Base-by-base conservation (phyloP, 1,140 invertebrate genomes). In the Macrobrachium nipponense region DNA sequence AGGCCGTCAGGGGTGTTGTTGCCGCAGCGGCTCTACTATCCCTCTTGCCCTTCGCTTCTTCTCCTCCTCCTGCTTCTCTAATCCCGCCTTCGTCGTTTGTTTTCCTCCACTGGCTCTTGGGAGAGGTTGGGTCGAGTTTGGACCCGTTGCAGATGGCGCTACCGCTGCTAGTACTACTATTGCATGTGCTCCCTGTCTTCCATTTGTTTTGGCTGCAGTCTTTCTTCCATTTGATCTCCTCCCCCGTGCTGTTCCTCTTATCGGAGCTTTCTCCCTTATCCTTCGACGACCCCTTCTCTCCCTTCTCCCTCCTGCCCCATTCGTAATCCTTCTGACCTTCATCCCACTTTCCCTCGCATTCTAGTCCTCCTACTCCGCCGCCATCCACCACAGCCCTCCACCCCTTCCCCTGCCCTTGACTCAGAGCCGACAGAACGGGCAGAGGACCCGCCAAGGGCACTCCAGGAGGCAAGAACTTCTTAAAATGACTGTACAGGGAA, bases 391-490 rank as follows among this genome's bases (percentile, higher is more conserved):
- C 10, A 1, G 1, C 14, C 75, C 43, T 43, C 17, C 51, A 8
- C 20, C n/a, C 60, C n/a, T 17, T 72, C 43, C 73, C 14, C 64
- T 73, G 70, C 6, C 68, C n/a, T 14, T 44, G 60, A 11, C 20
- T 36, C 23, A 51, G 78, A 15, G 43, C 60, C 36, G 51, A n/a
- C n/a, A 68, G 27, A n/a, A 27, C 59, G 4, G 68, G 43, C 64
- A 62, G 66, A 68, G 77, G 58, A 58, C 78, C 83, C 68, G 51
- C 68, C 68, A 68, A 15, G 18, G 77, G 10, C 77, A 62, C 84
- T 80, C 77, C 84, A 73, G 84, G 84, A 61, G 84, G 84, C 59
- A 86, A 61, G 64, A 80, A 36, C 58, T 23, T 86, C 75, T 60
- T 79, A 80, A 80, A 80, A 36, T 73, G 84, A 70, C 60, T 75